Base-by-base conservation (phyloP, 2,113 vertebrate genomes). In the Rhizomys pruinosus region DNA sequence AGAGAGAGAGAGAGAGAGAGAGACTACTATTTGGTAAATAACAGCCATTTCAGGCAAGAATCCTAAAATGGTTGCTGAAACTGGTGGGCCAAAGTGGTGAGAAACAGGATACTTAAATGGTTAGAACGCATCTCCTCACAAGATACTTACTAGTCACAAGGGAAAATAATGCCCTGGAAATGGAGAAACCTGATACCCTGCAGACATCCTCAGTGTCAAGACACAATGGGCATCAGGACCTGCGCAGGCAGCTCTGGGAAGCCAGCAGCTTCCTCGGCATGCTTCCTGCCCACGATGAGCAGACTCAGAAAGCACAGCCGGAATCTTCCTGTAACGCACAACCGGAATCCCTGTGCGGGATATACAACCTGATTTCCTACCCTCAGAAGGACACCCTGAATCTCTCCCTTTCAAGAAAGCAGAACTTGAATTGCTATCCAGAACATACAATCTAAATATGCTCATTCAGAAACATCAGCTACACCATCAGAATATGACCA, bases 1-100 rank as follows among this genome's bases (percentile, higher is more conserved):
- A 37, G 85, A 84, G 91, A 96, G 10, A 74, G 81, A 37, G 71
- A 37, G 85, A 84, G 91, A 96, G 44, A 84, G 72, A 84, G 84
- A 84, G 85, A 63, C 68, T 34, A 85, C 25, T 4, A 16, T 5
- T 74, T 94, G 74, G 52, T 59, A 91, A 74, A 19, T 32, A 64
- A 71, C 4, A 81, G 55, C 10, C 64, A 68, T 88, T 64, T 91
- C 74, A 71, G 59, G 71, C 59, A 74, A 90, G 57, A 74, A 90
- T 86, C 74, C 44, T 64, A 88, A 94, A 47, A 80, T 73, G 44
- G 10, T 55, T 81, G 74, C 29, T 82, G 68, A 78, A 79, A 89
- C 52, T 72, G 47, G 16, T n/a, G 9, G 59, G 42, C 37, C 66
- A 80, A 84, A 64, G 12, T 37, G 34, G 34, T 39, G 68, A 84